A percentile compares a stretch with the other conserved stretches of the same genome.
Conservation (phyloP, 2,888 invertebrate genomes). For the Pharmacophagus antenor region DNA sequence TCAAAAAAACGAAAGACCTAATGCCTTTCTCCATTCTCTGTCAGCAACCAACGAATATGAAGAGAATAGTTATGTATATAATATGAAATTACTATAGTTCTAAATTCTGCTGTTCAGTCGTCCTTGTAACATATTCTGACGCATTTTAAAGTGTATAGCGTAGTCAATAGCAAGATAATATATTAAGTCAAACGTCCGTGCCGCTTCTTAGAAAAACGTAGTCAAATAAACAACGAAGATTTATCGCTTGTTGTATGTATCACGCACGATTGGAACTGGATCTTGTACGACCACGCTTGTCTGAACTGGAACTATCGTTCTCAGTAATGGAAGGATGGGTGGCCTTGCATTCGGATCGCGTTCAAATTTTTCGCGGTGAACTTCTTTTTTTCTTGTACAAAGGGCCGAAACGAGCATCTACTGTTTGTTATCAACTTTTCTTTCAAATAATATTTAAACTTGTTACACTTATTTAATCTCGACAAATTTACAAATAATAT, state of each 20-base stretch:
- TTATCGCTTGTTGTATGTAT: slow-evolving; percentile 10
- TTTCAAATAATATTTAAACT: too few species aligned
- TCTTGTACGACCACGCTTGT: slow-evolving; percentile 8
- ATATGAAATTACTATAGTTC: too few species aligned
- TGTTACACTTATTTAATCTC: too few species aligned
- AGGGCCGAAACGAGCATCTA: too few species aligned
- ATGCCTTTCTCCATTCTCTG: too few species aligned
- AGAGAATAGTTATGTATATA: too few species aligned
- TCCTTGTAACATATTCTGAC: slow-evolving; percentile 15
- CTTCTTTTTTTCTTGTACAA: too few species aligned
- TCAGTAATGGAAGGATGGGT: slow-evolving; percentile 7
- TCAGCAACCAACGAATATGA: too few species aligned
- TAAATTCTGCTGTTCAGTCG: neutral
- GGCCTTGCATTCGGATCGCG: neutral
- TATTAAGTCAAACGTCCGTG: slow-evolving; percentile 13
- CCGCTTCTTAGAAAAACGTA: slow-evolving; percentile 17
- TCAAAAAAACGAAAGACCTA: too few species aligned
- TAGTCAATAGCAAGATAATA: slow-evolving; percentile 16
- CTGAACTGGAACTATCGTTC: slow-evolving; percentile 6
- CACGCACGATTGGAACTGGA: slow-evolving; percentile 13
- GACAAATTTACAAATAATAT: too few species aligned
- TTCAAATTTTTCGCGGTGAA: too few species aligned
- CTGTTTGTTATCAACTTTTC: too few species aligned
- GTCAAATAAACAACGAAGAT: slow-evolving; percentile 21
- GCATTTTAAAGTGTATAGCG: slow-evolving; percentile 1